Evolutionary conservation across 2,797 vertebrate genomes (phyloP).

Genomic region (Agapornis canus): DNA sequence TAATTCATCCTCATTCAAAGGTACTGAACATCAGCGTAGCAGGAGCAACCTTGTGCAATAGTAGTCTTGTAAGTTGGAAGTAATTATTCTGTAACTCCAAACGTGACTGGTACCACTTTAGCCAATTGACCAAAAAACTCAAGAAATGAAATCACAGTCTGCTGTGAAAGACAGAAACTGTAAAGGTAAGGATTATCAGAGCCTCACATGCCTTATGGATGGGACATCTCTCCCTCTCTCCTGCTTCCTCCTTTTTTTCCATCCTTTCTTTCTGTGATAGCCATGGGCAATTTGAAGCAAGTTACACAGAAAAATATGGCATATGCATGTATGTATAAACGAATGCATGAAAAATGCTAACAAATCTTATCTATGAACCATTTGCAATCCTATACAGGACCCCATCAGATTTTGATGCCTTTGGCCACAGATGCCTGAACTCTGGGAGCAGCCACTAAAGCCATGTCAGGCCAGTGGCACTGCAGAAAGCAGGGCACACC

Average conservation of each 20-base stretch:
- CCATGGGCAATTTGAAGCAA: neutral
- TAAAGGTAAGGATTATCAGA: neutral
- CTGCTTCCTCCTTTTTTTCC: neutral
- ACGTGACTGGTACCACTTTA: neutral
- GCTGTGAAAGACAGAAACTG: neutral
- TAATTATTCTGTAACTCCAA: neutral
- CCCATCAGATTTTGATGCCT: neutral
- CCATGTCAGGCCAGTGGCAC: neutral
- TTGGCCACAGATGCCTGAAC: accelerated
- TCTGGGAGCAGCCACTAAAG: neutral
- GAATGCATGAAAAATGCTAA: neutral
- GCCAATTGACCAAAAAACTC: neutral
- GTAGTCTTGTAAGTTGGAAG: neutral
- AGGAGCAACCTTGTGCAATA: neutral
- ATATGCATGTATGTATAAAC: neutral
- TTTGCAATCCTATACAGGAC: accelerated
- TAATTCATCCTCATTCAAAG: constrained; percentile 15
- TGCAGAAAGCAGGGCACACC: accelerated
- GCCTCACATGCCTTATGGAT: neutral
- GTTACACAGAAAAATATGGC: neutral
- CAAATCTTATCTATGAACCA: neutral
- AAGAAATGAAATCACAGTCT: neutral
- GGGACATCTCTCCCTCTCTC: neutral
- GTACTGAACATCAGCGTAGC: neutral
- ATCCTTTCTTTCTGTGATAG: neutral